Conservation (phyloP, 2,888 invertebrate genomes). For the Parasteatoda lunata region DNA sequence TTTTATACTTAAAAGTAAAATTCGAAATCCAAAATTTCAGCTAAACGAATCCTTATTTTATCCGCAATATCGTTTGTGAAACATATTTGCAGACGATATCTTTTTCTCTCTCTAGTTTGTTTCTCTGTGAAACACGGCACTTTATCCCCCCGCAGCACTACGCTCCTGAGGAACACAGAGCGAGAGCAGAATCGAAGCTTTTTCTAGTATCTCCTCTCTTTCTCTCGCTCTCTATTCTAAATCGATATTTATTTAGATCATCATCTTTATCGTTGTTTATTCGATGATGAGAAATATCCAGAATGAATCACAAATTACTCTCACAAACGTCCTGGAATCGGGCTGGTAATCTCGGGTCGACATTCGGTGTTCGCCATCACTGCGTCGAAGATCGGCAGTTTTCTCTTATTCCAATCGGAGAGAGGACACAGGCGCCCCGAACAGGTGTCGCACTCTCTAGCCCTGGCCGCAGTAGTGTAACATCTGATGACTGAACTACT, state of each 20-base stretch:
- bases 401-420: constrained; percentile 40
- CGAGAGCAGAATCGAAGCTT: not conserved
- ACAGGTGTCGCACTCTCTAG: constrained; percentile 65
- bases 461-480: constrained; percentile 51
- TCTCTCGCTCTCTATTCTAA: too few species aligned
- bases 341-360: constrained; percentile 25
- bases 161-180: constrained; percentile 10
- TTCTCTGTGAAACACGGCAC: constrained; percentile 46
- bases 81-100: constrained; percentile 48
- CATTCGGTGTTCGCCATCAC: constrained; percentile 49
- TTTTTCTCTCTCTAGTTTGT: constrained; percentile 13
- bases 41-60: constrained; percentile 17
- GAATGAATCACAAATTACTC: not conserved
- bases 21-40: constrained; percentile 23
- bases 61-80: constrained; percentile 35
- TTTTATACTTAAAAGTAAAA: constrained; percentile 21
- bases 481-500: constrained; percentile 8
- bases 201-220: not conserved
- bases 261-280: too few species aligned
- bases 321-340: constrained; percentile 12
- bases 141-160: constrained; percentile 13
- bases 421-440: constrained; percentile 55
- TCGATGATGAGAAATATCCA: constrained; percentile 11
- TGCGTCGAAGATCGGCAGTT: constrained; percentile 48
- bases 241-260: too few species aligned